phyloP scores from a whole-genome alignment of 2,797 vertebrate species.

The Thripadectes ignobilis region DNA sequence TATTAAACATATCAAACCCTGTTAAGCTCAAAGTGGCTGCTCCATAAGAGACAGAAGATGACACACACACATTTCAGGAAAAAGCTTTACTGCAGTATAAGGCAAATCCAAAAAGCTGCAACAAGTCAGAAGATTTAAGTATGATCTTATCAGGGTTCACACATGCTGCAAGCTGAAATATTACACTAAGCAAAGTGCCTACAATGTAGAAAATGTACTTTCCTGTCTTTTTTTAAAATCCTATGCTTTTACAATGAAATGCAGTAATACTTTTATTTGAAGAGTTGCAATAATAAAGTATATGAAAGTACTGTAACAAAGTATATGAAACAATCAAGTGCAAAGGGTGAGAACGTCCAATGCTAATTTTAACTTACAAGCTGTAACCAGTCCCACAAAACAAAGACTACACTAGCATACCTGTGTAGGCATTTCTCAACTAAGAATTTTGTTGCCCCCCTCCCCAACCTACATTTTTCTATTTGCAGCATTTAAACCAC shows the following conservation, averaged over 20 bases:
- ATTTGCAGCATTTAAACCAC: neutral
- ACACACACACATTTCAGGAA: conserved; percentile 39
- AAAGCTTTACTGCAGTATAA: conserved; percentile 38
- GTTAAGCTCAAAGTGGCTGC: conserved; percentile 42
- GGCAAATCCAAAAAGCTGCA: conserved; percentile 47
- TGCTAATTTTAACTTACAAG: neutral
- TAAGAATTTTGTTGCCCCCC: neutral
- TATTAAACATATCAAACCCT: conserved; percentile 38
- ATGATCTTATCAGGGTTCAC: conserved; percentile 57
- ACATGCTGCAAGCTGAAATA: neutral
- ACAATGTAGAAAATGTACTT: neutral
- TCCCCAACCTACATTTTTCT: neutral
- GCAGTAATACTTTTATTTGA: neutral
- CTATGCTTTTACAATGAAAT: conserved; percentile 27
- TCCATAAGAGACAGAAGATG: conserved; percentile 42
- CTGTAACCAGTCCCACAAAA: neutral
- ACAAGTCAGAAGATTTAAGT: conserved; percentile 9
- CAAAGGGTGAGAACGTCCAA: neutral
- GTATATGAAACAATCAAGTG: neutral
- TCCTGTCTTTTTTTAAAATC: conserved; percentile 12
- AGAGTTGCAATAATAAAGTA: neutral
- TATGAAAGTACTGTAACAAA: neutral
- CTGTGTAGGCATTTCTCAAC: neutral
- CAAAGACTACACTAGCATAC: neutral
- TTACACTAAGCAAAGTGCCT: neutral